Conservation (phyloP, 2,797 vertebrate species). For the Anomalospiza imberbis region DNA sequence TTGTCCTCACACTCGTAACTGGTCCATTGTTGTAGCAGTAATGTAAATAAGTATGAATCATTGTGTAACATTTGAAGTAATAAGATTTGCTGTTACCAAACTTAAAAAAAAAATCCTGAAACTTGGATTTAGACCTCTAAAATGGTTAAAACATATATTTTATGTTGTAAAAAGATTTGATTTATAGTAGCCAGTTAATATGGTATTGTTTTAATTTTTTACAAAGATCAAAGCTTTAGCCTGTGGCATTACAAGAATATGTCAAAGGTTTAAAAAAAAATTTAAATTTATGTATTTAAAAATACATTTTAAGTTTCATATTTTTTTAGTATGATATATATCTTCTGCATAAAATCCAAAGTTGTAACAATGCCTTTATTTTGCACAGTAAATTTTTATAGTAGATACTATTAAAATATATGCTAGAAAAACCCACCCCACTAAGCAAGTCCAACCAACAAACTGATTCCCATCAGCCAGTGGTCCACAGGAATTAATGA, state of each 20-base stretch:
- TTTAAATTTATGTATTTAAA: too few species aligned
- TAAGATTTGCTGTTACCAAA: neutral
- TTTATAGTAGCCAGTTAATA: neutral
- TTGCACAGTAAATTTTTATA: neutral
- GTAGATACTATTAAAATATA: neutral
- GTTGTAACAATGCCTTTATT: neutral
- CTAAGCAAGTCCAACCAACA: neutral
- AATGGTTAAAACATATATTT: neutral
- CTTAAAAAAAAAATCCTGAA: neutral
- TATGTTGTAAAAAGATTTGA: neutral
- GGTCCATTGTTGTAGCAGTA: neutral
- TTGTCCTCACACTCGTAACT: neutral
- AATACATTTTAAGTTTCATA: neutral
- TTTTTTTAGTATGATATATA: neutral
- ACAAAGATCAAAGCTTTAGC: conserved; percentile 11
- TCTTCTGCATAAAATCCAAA: neutral
- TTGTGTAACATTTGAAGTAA: neutral
- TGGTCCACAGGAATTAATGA: neutral
- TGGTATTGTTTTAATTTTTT: neutral
- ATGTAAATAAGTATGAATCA: neutral
- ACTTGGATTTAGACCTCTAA: neutral
- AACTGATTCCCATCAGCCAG: neutral
- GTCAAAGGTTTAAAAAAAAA: conserved; percentile 3
- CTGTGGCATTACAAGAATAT: neutral
- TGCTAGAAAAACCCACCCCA: neutral